These are phyloP conservation scores for Drosophila limbata DNA, from an alignment of 2,888 invertebrate species.

Conservation along the genomic window DNA sequence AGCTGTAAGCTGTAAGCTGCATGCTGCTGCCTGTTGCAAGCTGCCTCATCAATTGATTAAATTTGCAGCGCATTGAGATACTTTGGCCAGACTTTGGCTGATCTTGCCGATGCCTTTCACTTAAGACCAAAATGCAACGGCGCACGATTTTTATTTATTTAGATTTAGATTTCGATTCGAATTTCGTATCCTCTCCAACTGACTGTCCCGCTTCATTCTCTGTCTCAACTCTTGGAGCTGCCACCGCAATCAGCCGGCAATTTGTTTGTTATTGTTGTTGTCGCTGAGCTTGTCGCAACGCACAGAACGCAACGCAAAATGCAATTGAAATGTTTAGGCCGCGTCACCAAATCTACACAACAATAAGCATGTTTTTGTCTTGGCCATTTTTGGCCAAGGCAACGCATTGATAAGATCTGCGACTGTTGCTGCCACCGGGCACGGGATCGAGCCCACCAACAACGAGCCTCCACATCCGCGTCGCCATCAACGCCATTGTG, in stretches of 20 bases:
- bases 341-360: slow-evolving; percentile 64
- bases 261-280: slow-evolving; percentile 41
- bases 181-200: slow-evolving; percentile 15
- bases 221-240: neutral
- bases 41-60: slow-evolving; percentile 80
- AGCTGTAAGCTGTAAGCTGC: slow-evolving; percentile 43
- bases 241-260: slow-evolving; percentile 46
- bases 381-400: slow-evolving; percentile 69
- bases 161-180: slow-evolving; percentile 78
- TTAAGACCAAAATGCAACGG: slow-evolving; percentile 59
- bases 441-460: slow-evolving; percentile 60
- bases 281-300: slow-evolving; percentile 28
- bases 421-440: slow-evolving; percentile 25
- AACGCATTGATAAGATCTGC: slow-evolving; percentile 65
- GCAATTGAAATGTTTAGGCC: slow-evolving; percentile 75
- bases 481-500: slow-evolving; percentile 75
- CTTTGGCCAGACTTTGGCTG: slow-evolving; percentile 63
- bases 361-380: slow-evolving; percentile 71
- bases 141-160: slow-evolving; percentile 82
- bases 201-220: neutral
- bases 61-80: slow-evolving; percentile 73
- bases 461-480: slow-evolving; percentile 64
- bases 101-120: slow-evolving; percentile 80
- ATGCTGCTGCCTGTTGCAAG: slow-evolving; percentile 53
- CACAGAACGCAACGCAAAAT: slow-evolving; percentile 61